Base-by-base conservation (phyloP, 2,797 vertebrate species). In the Euthynnus affinis region DNA sequence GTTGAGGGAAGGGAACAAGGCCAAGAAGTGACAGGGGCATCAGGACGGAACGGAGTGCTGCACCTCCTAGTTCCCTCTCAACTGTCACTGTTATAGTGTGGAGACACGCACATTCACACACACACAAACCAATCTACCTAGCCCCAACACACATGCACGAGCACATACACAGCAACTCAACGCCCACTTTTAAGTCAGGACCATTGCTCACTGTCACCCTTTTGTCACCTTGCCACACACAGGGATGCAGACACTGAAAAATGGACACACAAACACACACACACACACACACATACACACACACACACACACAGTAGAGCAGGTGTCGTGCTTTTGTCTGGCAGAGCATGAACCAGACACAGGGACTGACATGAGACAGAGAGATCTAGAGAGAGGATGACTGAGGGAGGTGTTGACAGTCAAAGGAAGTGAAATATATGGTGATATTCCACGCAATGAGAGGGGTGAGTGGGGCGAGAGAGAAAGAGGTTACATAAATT, bases 1-100 rank as follows among this genome's bases (percentile, higher is more conserved):
- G 79, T 80, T 94, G 92, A 94, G 85, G 85, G 91, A 95, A 93
- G 79, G 90, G 86, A 91, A 95, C 94, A 95, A 88, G 93, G 82
- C 90, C 88, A 89, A 76, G 84, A 94, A 94, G 94, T 94, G 94
- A 95, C 93, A 91, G 92, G 91, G 88, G 91, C 90, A 90, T 93
- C 92, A 91, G 88, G 87, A 93, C 20, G 93, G 93, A 94, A 94
- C 93, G 65, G 62, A 91, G 76, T 51, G 51, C 68, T 81, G 74
- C 81, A 86, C 83, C 86, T 88, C 76, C 75, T 60, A 70, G 81
- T 87, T 85, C 82, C 77, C 80, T 90, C 81, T 85, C 78, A 86
- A 90, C 91, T 95, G 94, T 94, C 93, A 94, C 91, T 71, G 59
- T 66, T 82, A 79, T 86, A 76, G 83, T 75, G 61, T 78, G 68